A percentile compares a stretch with the other conserved stretches of the same genome.
phyloP scores from a whole-genome alignment of 2,888 invertebrate species.

The Pseudococcus viburni region DNA sequence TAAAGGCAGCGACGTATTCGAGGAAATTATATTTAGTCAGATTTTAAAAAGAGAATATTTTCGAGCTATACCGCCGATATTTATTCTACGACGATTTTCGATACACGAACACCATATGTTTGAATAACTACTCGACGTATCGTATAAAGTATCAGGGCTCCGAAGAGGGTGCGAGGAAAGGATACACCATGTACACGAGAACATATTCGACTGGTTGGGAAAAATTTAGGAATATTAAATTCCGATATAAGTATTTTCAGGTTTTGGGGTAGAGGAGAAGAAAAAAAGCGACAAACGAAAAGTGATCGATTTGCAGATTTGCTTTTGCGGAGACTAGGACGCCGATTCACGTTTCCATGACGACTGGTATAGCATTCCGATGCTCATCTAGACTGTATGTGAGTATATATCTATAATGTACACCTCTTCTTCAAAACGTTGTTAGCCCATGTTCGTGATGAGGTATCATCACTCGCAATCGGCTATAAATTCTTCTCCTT shows the following conservation, averaged over 20 bases:
- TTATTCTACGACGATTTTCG: conserved; percentile 33
- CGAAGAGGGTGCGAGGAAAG: neutral
- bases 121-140: conserved; percentile 6
- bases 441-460: conserved; percentile 57
- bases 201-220: neutral
- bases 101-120: conserved; percentile 52
- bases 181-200: neutral
- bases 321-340: conserved; percentile 54
- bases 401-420: conserved; percentile 42
- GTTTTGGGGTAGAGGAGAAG: neutral
- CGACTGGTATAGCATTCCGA: conserved; percentile 54
- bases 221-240: conserved; percentile 52
- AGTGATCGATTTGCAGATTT: conserved; percentile 63
- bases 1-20: neutral
- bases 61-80: neutral
- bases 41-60: conserved; percentile 22
- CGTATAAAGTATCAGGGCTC: neutral
- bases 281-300: conserved; percentile 55
- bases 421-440: conserved; percentile 46
- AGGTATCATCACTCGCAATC: conserved; percentile 62
- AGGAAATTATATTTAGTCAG: conserved; percentile 23
- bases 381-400: conserved; percentile 48
- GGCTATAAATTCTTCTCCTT: conserved; percentile 57
- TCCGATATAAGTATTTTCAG: conserved; percentile 36
- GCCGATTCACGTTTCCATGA: conserved; percentile 62